Evolutionary conservation across 2,888 invertebrate species (phyloP).

Genomic region (Choristoneura rosaceana): DNA sequence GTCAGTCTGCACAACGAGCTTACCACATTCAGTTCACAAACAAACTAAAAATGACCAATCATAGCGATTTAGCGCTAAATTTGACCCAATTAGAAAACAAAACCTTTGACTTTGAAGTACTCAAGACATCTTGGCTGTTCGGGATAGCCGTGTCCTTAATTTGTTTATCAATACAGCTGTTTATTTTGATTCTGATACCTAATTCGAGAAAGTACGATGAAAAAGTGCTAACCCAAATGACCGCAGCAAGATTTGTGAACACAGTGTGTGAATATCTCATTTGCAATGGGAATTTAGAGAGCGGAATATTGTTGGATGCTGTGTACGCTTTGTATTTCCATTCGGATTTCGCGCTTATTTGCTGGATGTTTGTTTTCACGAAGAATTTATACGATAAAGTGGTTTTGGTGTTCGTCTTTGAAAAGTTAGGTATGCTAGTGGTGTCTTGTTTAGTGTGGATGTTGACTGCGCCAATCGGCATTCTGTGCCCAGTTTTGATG

Average conservation of each 20-base stretch:
- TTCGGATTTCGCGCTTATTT: constrained; percentile 61
- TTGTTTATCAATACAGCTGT: constrained; percentile 56
- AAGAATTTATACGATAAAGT: constrained; percentile 71
- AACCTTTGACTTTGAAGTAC: constrained; percentile 29
- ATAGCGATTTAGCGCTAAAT: constrained; percentile 10
- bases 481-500: constrained; percentile 50
- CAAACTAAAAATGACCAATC: constrained; percentile 28
- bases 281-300: constrained; percentile 23
- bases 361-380: constrained; percentile 70
- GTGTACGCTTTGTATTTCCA: constrained; percentile 56
- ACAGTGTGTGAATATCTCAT: constrained; percentile 57
- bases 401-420: constrained; percentile 58
- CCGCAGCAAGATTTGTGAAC: constrained; percentile 61
- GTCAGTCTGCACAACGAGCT: constrained; percentile 19
- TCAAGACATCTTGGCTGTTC: constrained; percentile 52
- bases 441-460: constrained; percentile 57
- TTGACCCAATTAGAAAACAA: constrained; percentile 23
- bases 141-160: constrained; percentile 59
- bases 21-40: constrained; percentile 17
- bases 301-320: constrained; percentile 40
- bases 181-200: constrained; percentile 53
- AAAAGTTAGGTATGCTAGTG: constrained; percentile 51
- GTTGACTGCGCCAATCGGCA: constrained; percentile 56
- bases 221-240: constrained; percentile 63
- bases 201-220: constrained; percentile 65